Evolutionary conservation across 92 coral and sea anemone species (phyloP).

Genomic region (Epizoanthus fatuus): DNA sequence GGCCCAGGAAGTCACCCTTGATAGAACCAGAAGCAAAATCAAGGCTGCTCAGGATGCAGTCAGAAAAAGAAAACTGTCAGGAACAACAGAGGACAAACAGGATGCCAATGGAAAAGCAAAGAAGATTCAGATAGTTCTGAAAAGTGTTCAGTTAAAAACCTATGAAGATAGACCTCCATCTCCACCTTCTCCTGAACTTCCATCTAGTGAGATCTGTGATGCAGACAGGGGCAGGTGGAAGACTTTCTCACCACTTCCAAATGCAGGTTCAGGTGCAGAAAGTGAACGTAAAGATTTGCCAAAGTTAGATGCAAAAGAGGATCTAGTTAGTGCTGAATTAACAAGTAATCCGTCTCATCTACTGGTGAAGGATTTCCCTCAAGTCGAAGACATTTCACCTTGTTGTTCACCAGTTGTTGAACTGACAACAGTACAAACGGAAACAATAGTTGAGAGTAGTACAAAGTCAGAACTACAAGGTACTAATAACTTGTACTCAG

Average conservation of each 20-base stretch:
- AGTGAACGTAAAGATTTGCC: not conserved
- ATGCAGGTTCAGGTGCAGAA: slow-evolving; percentile 15
- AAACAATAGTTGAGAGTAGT: slow-evolving; percentile 45
- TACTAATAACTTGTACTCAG: slow-evolving; percentile 72
- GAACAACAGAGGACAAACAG: slow-evolving; percentile 71
- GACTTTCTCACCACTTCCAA: slow-evolving; percentile 5
- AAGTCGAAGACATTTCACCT: slow-evolving; percentile 96
- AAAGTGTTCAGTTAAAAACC: slow-evolving; percentile 65
- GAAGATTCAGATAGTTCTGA: slow-evolving; percentile 74
- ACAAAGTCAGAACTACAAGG: slow-evolving; percentile 28
- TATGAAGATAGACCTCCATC: slow-evolving; percentile 37
- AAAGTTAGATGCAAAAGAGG: slow-evolving; percentile 61
- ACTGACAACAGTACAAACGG: slow-evolving; percentile 28
- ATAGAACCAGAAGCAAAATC: slow-evolving; percentile 67
- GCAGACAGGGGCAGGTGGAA: slow-evolving; percentile 27
- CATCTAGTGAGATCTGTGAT: slow-evolving; percentile 35
- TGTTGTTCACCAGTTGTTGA: slow-evolving; percentile 85
- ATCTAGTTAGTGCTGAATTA: slow-evolving; percentile 16
- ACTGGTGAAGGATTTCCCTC: slow-evolving; percentile 68
- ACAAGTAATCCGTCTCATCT: slow-evolving; percentile 21
- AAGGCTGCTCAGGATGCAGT: slow-evolving; percentile 81
- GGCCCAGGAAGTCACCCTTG: slow-evolving; percentile 77
- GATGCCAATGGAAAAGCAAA: slow-evolving; percentile 61
- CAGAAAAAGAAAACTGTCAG: slow-evolving; percentile 79
- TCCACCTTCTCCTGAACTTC: slow-evolving; percentile 7